Evolutionary conservation across 2,797 vertebrate genomes (phyloP).

Genomic region (Chelon auratus): DNA sequence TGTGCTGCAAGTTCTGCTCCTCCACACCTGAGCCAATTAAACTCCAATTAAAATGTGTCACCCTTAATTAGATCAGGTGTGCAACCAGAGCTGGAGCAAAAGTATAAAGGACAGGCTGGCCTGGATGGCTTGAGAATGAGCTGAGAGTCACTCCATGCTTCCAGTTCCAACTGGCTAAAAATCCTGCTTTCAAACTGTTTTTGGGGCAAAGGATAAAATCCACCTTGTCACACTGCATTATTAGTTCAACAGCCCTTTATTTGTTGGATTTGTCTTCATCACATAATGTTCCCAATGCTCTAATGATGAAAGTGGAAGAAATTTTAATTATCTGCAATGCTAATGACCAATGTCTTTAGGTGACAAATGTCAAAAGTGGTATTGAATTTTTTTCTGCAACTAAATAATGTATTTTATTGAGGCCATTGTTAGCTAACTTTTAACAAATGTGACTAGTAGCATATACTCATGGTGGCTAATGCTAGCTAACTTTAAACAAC

Average conservation of each 20-base stretch:
- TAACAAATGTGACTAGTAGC: no score
- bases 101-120: background rate
- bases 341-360: no score
- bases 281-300: background rate
- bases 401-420: no score
- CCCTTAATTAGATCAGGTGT: slow-evolving; percentile 28
- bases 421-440: no score
- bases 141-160: background rate
- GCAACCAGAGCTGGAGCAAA: slow-evolving; percentile 5
- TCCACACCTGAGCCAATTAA: slow-evolving; percentile 22
- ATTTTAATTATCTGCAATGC: no score
- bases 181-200: background rate
- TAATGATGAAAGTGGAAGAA: no score
- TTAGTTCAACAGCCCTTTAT: background rate
- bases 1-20: background rate
- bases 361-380: no score
- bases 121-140: background rate
- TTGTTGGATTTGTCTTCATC: background rate
- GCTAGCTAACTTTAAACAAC: no score
- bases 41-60: slow-evolving; percentile 27
- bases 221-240: background rate
- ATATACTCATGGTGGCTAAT: no score
- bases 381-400: no score
- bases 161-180: background rate
- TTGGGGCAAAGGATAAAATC: background rate